Conservation (phyloP, 2,797 vertebrate species). For the Okamejei kenojei region DNA sequence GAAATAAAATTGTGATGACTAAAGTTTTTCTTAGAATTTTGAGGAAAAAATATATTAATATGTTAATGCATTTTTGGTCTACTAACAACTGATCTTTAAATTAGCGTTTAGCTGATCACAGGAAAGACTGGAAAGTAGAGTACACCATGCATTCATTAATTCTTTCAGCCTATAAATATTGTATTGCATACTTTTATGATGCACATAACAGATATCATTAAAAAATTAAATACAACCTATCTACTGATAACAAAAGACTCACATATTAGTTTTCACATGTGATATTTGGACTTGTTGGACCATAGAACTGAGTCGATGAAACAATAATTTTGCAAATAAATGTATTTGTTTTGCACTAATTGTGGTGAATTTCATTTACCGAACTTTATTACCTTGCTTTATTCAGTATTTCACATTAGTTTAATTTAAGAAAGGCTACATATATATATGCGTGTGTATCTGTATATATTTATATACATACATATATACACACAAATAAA, state of each 20-base stretch:
- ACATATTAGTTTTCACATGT: background rate
- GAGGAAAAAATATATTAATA: slow-evolving; percentile 16
- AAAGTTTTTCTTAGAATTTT: background rate
- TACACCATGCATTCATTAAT: background rate
- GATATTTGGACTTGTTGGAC: background rate
- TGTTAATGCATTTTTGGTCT: background rate
- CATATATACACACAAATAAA: too few relatives aligned
- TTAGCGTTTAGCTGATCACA: background rate
- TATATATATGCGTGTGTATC: too few relatives aligned
- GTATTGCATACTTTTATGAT: background rate
- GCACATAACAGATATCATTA: background rate
- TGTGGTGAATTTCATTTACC: background rate
- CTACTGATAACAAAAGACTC: background rate
- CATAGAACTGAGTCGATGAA: slow-evolving; percentile 15
- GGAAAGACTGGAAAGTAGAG: background rate
- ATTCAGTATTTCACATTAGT: background rate
- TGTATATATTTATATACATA: too few relatives aligned
- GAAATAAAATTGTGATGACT: background rate
- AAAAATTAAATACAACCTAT: background rate
- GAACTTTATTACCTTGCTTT: background rate
- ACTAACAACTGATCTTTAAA: background rate
- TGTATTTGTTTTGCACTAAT: slow-evolving; percentile 26
- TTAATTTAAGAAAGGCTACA: background rate
- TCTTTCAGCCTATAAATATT: background rate
- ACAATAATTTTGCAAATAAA: slow-evolving; percentile 11